Conservation (phyloP, 2,113 vertebrate species). For the Anguilla japonica region DNA sequence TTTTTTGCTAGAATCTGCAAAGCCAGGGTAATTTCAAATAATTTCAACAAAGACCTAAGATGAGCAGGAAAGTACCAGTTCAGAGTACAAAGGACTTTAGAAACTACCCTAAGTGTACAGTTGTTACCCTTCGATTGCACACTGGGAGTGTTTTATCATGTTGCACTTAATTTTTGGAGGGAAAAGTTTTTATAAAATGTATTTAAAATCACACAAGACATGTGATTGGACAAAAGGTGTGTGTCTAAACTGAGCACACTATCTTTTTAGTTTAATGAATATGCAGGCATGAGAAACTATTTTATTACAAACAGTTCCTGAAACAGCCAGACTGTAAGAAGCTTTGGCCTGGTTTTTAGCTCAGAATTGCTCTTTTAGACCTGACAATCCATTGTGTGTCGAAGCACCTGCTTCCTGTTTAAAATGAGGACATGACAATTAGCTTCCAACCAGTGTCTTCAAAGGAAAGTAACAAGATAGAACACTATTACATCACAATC, state of each 20-base stretch:
- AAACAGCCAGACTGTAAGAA: background rate
- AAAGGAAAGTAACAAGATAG: background rate
- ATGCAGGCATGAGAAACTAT: background rate
- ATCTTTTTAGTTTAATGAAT: background rate
- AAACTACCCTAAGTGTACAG: background rate
- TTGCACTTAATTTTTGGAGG: background rate
- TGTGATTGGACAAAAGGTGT: background rate
- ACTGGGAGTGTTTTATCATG: conserved; percentile 1
- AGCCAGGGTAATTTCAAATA: background rate
- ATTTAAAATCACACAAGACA: background rate
- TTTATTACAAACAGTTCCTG: background rate
- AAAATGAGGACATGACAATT: background rate
- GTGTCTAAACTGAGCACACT: background rate
- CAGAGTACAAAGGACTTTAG: background rate
- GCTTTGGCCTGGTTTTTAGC: background rate
- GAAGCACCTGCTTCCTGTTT: background rate
- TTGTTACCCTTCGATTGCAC: background rate
- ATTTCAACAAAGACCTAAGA: background rate
- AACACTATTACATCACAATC: conserved; percentile 4
- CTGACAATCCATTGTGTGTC: background rate
- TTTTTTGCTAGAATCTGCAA: background rate
- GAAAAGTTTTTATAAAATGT: background rate
- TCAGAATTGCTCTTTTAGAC: background rate
- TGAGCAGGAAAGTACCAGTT: background rate
- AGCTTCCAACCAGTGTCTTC: background rate